These are phyloP conservation scores for Otolemur crassicaudatus DNA, from an alignment of 2,797 vertebrate genomes.

Conservation along the genomic window DNA sequence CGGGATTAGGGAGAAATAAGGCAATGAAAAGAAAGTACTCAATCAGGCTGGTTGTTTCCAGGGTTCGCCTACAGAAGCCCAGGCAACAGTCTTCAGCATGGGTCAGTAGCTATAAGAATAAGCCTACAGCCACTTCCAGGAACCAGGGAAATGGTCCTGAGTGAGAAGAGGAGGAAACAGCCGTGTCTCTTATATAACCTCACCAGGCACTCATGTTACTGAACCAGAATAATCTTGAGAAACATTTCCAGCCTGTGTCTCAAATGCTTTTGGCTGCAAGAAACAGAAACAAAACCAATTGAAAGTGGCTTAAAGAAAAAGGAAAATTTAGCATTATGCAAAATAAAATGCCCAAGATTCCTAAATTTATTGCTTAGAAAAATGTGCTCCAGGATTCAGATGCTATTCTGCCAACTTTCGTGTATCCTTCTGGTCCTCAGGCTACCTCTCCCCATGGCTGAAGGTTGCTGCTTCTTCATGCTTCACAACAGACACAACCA, in stretches of 20 bases:
- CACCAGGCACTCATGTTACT: background rate
- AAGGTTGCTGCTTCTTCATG: background rate
- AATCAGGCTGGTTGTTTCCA: background rate
- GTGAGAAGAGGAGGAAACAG: background rate
- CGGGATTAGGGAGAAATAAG: background rate
- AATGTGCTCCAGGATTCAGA: background rate
- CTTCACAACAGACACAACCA: background rate
- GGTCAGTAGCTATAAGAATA: background rate
- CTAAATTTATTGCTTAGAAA: background rate
- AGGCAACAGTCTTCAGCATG: background rate
- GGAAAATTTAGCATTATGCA: background rate
- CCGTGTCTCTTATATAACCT: background rate
- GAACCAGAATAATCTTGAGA: constrained; percentile 2
- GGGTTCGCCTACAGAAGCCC: background rate
- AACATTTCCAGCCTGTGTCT: background rate
- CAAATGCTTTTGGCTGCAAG: background rate
- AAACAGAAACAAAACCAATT: constrained; percentile 40
- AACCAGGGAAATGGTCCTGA: background rate
- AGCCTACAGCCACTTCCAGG: background rate
- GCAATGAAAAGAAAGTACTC: background rate
- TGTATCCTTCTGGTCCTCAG: background rate
- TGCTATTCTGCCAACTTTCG: background rate
- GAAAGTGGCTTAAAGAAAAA: background rate
- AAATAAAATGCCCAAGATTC: background rate
- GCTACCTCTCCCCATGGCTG: background rate